Evolutionary conservation across 2,797 vertebrate species (phyloP).

Genomic region (Fistularia commersonii): DNA sequence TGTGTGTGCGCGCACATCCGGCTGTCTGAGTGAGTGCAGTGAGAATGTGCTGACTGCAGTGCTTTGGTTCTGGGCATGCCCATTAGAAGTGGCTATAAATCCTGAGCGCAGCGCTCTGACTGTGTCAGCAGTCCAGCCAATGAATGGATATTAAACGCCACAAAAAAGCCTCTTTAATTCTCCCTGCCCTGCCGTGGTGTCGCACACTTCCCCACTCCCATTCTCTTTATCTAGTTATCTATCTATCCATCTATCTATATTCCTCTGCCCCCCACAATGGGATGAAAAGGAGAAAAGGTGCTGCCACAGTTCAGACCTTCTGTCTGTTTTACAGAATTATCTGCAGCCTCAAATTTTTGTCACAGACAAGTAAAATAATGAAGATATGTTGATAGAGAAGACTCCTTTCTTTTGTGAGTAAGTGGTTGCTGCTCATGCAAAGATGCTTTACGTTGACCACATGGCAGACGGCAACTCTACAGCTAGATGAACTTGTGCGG

Average conservation of each 20-base stretch:
- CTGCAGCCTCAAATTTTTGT: too few relatives aligned
- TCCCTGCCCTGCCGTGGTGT: constrained; percentile 64
- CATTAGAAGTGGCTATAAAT: constrained; percentile 83
- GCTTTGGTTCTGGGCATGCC: constrained; percentile 75
- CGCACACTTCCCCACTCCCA: constrained; percentile 33
- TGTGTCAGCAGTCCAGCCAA: constrained; percentile 84
- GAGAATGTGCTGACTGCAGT: constrained; percentile 79
- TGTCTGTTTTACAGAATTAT: constrained; percentile 44
- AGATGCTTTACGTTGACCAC: too few relatives aligned
- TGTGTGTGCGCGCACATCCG: constrained; percentile 21
- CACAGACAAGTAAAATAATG: too few relatives aligned
- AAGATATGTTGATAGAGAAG: too few relatives aligned
- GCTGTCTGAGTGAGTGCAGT: constrained; percentile 32
- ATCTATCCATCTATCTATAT: constrained; percentile 23
- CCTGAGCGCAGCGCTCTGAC: constrained; percentile 75
- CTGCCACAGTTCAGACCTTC: constrained; percentile 34
- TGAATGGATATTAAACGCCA: constrained; percentile 87
- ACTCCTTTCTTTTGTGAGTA: too few relatives aligned
- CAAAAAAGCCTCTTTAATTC: constrained; percentile 83
- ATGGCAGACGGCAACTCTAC: too few relatives aligned
- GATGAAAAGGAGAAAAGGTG: constrained; percentile 33
- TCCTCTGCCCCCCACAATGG: constrained; percentile 25
- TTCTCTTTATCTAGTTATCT: constrained; percentile 34
- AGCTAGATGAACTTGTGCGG: constrained; percentile 12
- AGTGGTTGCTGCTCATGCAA: too few relatives aligned